These are phyloP conservation scores for Microcebus griseorufus DNA, from an alignment of 2,113 vertebrate genomes.

Conservation along the genomic window DNA sequence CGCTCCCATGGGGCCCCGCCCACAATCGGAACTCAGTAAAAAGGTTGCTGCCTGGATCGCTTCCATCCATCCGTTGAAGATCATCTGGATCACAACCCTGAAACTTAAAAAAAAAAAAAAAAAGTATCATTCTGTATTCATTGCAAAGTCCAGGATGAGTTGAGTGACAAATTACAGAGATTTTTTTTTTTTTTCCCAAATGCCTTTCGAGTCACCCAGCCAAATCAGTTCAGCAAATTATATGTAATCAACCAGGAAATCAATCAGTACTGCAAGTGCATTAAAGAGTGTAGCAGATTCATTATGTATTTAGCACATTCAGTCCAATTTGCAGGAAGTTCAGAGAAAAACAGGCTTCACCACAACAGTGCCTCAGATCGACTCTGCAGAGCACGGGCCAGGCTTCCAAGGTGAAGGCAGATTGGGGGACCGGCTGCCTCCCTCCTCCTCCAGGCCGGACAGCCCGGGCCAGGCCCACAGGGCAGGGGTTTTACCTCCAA, in stretches of 20 bases:
- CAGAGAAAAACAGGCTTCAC: constrained; percentile 35
- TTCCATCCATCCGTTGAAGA: not conserved
- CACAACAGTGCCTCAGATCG: not conserved
- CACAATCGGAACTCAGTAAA: not conserved
- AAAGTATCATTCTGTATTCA: constrained; percentile 7
- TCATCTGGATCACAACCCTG: not conserved
- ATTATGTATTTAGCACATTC: constrained; percentile 71
- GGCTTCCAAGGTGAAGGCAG: not conserved
- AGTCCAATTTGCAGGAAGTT: constrained; percentile 60
- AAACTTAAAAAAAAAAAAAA: not conserved
- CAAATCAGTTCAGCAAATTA: constrained; percentile 77
- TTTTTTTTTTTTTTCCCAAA: constrained; percentile 55
- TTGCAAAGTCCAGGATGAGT: constrained; percentile 47
- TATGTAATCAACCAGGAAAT: constrained; percentile 73
- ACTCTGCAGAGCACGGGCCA: not conserved
- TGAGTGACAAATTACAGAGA: constrained; percentile 58
- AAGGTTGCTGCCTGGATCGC: not conserved
- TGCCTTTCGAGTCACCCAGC: constrained; percentile 73
- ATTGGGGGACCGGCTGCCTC: not conserved
- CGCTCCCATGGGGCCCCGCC: not conserved
- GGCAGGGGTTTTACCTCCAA: not conserved
- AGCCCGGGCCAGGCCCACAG: not conserved
- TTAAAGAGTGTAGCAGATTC: constrained; percentile 69
- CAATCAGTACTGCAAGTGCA: constrained; percentile 51
- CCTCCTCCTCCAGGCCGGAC: no score